Conservation (phyloP, 2,113 vertebrate genomes). For the Takifugu flavidus region DNA sequence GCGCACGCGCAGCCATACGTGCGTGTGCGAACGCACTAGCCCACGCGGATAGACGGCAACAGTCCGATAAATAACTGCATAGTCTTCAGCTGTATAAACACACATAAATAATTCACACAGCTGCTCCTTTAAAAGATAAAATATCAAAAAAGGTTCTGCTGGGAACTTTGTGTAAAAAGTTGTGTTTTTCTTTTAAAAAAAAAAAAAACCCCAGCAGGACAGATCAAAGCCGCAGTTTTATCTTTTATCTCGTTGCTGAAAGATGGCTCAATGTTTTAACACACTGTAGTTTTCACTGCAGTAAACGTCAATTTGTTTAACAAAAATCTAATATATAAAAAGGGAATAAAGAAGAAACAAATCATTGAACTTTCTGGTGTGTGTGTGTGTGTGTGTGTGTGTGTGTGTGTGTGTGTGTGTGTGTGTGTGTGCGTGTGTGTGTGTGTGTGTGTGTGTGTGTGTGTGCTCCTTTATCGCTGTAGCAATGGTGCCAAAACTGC, state of each 20-base stretch:
- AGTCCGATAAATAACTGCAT: slow-evolving; percentile 23
- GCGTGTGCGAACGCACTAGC: slow-evolving; percentile 19
- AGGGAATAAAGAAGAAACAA: too few species aligned
- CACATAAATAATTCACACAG: too few species aligned
- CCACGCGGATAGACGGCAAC: slow-evolving; percentile 19
- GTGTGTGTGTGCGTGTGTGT: not conserved
- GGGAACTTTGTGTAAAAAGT: not conserved
- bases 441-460: slow-evolving; percentile 7
- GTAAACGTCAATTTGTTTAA: too few species aligned
- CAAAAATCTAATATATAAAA: too few species aligned
- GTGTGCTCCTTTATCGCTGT: slow-evolving; percentile 10
- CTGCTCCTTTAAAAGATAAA: too few species aligned
- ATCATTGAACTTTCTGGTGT: not conserved
- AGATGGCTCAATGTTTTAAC: too few species aligned
- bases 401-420: not conserved
- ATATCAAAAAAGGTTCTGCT: not conserved
- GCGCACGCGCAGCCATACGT: slow-evolving; percentile 42
- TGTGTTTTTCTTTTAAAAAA: too few species aligned
- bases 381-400: slow-evolving; percentile 5
- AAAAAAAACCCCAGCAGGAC: too few species aligned
- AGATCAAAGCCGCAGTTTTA: too few species aligned
- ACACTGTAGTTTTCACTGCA: too few species aligned
- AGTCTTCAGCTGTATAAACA: not conserved
- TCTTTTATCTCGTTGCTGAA: too few species aligned
- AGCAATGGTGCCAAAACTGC: not conserved